Evolutionary conservation across 2,797 vertebrate genomes (phyloP), one percentile per base, ranked within the genome.

Genomic region (Peromyscus attwateri): DNA sequence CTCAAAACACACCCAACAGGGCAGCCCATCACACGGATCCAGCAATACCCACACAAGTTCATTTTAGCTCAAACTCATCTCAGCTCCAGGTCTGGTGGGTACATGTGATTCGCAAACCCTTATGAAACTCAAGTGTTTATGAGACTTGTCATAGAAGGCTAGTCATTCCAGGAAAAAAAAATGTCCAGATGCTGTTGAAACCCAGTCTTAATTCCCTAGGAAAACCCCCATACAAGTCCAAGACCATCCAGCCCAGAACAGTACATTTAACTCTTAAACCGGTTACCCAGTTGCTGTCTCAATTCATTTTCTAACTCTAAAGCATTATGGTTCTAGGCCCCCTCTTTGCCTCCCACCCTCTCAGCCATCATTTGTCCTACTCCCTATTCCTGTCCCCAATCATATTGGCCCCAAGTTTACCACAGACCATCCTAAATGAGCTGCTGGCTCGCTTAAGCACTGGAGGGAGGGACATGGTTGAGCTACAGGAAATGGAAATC

Each of bases 1-100:
- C n/a, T 96, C 73, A 73, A 97, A 85, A 23, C 31, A 96, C 70
- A 91, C 23, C 21, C 71, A 95, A 83, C 64, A 77, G 37, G 25
- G n/a, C 27, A 94, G 43, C 37, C 91, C 92, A 89, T 70, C 29
- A 80, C 7, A 73, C 7, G 37, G 64, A 93, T 66, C 64, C 57
- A 68, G 43, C 70, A 70, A 64, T 83, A 43, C 62, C 21, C 68
- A 96, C 46, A 88, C 1, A 37, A 62, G 66, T 17, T 94, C n/a
- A 19, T 62, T 90, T 90, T 85, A 75, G 11, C 62, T 87, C 34
- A 43, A 89, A 87, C 6, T 55, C 79, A 55, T 17, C 83, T 96
- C 70, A 89, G 76, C 37, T 43, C 29, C 29, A 27, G 6, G 49
- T 92, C 57, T 76, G 29, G 21, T 31, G 14, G 75, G 17, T 29